These are phyloP conservation scores for Hypercompe scribonia DNA, from an alignment of 2,888 invertebrate species.

Conservation along the genomic window DNA sequence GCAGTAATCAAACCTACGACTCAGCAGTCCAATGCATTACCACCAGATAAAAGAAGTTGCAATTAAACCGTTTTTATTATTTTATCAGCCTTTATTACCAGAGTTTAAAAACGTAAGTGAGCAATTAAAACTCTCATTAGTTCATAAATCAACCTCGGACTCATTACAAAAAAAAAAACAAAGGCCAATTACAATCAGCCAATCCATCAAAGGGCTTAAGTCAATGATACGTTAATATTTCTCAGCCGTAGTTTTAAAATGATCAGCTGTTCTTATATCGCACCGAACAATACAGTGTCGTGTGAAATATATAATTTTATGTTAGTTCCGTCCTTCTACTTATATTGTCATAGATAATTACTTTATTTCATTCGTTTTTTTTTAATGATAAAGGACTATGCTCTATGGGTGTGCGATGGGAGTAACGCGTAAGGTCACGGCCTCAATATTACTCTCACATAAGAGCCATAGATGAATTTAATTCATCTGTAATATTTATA, in stretches of 20 bases:
- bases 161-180: neutral
- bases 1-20: too few species aligned
- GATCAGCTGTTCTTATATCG: conserved; percentile 29
- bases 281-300: conserved; percentile 37
- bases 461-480: neutral
- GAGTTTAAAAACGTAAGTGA: too few species aligned
- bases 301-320: conserved; percentile 38
- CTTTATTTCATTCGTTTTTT: conserved; percentile 32
- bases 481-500: too few species aligned
- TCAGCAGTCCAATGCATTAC: too few species aligned
- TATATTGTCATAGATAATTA: conserved; percentile 30
- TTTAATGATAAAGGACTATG: conserved; percentile 1
- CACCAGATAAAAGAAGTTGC: too few species aligned
- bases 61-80: too few species aligned
- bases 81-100: too few species aligned
- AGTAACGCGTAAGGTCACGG: neutral
- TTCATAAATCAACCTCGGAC: neutral
- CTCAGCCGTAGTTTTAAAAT: conserved; percentile 28
- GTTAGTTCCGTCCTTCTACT: conserved; percentile 35
- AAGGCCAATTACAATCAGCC: neutral
- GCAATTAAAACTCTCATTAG: neutral
- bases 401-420: neutral
- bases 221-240: conserved; percentile 32
- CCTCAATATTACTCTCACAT: neutral
- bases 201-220: neutral